Evolutionary conservation across 1,140 invertebrate species (phyloP).

Genomic region (Halesus radiatus): DNA sequence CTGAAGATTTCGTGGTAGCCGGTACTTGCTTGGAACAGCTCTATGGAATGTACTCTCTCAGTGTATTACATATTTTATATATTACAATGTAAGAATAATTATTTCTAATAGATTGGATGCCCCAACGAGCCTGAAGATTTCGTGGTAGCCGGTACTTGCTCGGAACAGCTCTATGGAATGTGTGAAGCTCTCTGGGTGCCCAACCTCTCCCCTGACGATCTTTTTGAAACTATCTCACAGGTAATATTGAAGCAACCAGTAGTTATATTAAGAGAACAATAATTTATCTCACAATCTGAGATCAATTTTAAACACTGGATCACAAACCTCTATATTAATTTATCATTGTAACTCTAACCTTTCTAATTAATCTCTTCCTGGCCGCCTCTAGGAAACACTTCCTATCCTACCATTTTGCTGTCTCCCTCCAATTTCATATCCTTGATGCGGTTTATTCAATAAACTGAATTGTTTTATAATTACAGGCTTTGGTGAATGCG

Average conservation of each 20-base stretch:
- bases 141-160: constrained; percentile 94
- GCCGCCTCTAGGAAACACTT: too few species aligned
- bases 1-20: constrained; percentile 95
- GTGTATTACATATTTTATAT: too few species aligned
- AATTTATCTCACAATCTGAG: background rate
- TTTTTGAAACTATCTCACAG: constrained; percentile 96
- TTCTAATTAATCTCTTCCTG: too few species aligned
- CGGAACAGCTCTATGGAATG: constrained; percentile 96
- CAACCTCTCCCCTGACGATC: constrained; percentile 90
- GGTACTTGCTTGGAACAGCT: constrained; percentile 95
- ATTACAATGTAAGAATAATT: background rate
- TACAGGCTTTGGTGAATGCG: constrained; percentile 94
- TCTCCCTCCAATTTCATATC: too few species aligned
- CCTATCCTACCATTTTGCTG: too few species aligned
- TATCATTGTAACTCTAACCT: too few species aligned
- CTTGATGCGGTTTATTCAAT: too few species aligned
- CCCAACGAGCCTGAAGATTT: constrained; percentile 92
- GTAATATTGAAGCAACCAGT: constrained; percentile 55
- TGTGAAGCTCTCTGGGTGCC: constrained; percentile 96
- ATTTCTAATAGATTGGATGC: constrained; percentile 79
- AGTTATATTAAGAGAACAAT: too few species aligned
- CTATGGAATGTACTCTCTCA: constrained; percentile 98
- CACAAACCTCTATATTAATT: too few species aligned
- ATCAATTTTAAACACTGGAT: too few species aligned
- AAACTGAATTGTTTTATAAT: too few species aligned